Percentiles rank a stretch among this genome's conserved stretches.
These are phyloP conservation scores for Chaetogeoica ovagalla DNA, from an alignment of 2,888 invertebrate species.

Conservation along the genomic window DNA sequence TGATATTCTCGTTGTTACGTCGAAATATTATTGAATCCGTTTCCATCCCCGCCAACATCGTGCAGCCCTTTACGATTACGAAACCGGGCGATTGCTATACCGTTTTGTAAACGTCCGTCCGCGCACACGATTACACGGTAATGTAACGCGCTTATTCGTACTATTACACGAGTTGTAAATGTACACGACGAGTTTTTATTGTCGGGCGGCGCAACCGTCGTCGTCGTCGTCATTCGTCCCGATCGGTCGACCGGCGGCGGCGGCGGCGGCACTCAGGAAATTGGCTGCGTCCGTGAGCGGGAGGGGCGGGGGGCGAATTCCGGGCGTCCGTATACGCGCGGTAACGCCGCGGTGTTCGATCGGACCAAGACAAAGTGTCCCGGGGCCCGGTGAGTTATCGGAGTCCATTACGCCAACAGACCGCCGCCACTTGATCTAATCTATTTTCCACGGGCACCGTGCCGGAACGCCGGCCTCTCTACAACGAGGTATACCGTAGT, in stretches of 20 bases:
- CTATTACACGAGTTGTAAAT: too few species aligned
- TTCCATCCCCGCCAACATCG: too few species aligned
- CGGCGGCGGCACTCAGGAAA: slow-evolving; percentile 48
- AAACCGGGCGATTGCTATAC: too few species aligned
- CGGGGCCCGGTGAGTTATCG: slow-evolving; percentile 45
- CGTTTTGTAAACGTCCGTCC: too few species aligned
- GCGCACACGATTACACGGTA: too few species aligned
- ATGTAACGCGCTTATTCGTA: too few species aligned
- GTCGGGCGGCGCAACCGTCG: not conserved
- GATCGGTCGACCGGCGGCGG: not conserved
- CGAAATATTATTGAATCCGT: too few species aligned
- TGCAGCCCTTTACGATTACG: too few species aligned
- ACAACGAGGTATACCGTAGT: too few species aligned
- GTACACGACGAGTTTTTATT: too few species aligned
- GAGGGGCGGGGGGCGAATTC: slow-evolving; percentile 45
- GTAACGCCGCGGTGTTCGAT: slow-evolving; percentile 24
- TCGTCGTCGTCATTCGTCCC: not conserved
- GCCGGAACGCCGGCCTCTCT: slow-evolving; percentile 39
- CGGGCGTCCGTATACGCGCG: not conserved
- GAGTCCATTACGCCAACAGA: slow-evolving; percentile 52
- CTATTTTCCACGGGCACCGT: slow-evolving; percentile 52
- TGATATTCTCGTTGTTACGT: too few species aligned
- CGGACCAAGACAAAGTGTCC: slow-evolving; percentile 51
- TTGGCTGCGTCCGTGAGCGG: slow-evolving; percentile 52
- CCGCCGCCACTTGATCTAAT: slow-evolving; percentile 50